Percentiles rank a stretch among this genome's conserved stretches.
phyloP scores from a whole-genome alignment of 2,888 invertebrate species.

The Nesidiocoris tenuis region DNA sequence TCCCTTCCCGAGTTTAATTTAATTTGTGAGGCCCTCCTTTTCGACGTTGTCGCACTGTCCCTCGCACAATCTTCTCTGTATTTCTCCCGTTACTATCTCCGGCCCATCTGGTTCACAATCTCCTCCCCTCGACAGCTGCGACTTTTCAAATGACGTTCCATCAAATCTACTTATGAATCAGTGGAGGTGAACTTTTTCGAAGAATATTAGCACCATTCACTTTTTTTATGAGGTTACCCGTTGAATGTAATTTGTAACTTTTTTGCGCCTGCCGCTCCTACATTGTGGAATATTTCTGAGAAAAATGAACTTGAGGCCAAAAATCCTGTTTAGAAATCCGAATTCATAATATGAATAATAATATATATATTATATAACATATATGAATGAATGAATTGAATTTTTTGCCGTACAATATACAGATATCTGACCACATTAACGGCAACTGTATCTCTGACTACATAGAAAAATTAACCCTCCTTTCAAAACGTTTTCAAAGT shows the following conservation, averaged over 20 bases:
- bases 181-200: neutral
- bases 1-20: slow-evolving; percentile 19
- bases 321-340: too few relatives aligned
- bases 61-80: neutral
- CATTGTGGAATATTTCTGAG: too few relatives aligned
- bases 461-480: too few relatives aligned
- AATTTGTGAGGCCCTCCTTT: slow-evolving; percentile 16
- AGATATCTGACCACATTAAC: too few relatives aligned
- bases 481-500: too few relatives aligned
- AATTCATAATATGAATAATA: too few relatives aligned
- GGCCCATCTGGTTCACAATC: slow-evolving; percentile 12
- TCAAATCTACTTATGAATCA: slow-evolving; percentile 12
- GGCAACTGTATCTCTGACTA: too few relatives aligned
- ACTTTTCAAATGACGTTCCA: slow-evolving; percentile 15
- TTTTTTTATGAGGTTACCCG: neutral
- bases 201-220: neutral
- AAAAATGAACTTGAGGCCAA: too few relatives aligned
- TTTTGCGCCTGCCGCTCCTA: too few relatives aligned
- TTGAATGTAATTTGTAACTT: neutral
- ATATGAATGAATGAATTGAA: too few relatives aligned
- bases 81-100: slow-evolving; percentile 1
- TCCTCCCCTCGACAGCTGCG: neutral
- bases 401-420: too few relatives aligned
- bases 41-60: neutral
- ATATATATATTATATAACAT: too few relatives aligned